Evolutionary conservation across 1,140 invertebrate genomes (phyloP), one percentile per base, ranked within the genome.

Genomic region (Stegodyphus mimosarum): DNA sequence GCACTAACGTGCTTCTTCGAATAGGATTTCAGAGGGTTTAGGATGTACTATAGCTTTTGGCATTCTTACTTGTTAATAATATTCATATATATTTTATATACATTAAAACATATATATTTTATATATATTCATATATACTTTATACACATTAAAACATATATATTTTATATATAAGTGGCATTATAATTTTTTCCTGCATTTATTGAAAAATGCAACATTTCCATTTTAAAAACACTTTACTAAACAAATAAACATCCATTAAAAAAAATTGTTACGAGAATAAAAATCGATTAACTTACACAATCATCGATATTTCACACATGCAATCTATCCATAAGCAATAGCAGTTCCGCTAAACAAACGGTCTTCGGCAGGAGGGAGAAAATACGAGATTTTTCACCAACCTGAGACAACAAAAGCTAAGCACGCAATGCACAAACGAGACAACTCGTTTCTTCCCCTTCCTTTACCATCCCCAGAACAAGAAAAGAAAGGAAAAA

Each of bases 231-330:
- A 3, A 33, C 33, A 33, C 1, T 33, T 33, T 33, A 33, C 55
- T 9, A 60, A 0, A 18, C 15, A 67, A 67, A 67, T 9, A 67
- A 13, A 2, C 17, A 71, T 11, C 48, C 6, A 48, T 13, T 11
- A 71, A 33, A 71, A 49, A 71, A 33, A n/a, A 10, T 49, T 49
- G 49, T 49, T 33, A 71, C 18, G 0, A 18, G 15, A 17, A 18
- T n/a, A 9, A 49, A 49, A 71, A 33, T 71, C 69, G 69, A 71
- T 70, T 71, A 71, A 71, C 5, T 60, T 60, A 60, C 15, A 60
- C 69, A 33, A 15, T 50, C n/a, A 71, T 71, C 69, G 33, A 71
- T 71, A 71, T 71, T 71, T 71, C 69, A 71, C 69, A 71, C 33
- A 18, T 67, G 1, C 66, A 18, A 67, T 67, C 33, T 67, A 67